A percentile compares a stretch with the other conserved stretches of the same genome.
These are phyloP conservation scores for Otis tarda DNA, from an alignment of 2,113 vertebrate genomes.

Conservation along the genomic window DNA sequence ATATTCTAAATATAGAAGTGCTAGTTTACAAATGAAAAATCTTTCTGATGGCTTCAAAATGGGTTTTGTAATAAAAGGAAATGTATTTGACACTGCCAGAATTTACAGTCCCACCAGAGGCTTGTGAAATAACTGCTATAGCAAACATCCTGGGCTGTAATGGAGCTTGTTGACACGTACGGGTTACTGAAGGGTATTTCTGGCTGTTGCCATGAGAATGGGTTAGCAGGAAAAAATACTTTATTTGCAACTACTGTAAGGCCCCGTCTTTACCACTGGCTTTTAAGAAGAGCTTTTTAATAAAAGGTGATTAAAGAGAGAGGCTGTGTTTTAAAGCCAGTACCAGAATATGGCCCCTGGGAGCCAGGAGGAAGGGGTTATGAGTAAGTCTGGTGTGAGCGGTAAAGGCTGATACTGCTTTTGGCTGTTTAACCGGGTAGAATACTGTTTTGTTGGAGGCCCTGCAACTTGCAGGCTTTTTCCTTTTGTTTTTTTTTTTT, in stretches of 20 bases:
- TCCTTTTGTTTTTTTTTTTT: too few relatives aligned
- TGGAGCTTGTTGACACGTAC: constrained; percentile 42
- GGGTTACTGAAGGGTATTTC: constrained; percentile 70
- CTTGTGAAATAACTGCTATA: constrained; percentile 75
- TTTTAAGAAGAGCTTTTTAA: not conserved
- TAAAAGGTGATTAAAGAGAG: not conserved
- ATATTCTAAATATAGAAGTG: constrained; percentile 75
- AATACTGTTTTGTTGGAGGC: not conserved
- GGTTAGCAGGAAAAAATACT: constrained; percentile 38
- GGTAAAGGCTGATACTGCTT: not conserved
- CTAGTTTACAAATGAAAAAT: constrained; percentile 69
- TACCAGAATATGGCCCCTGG: not conserved
- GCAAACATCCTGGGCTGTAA: constrained; percentile 63
- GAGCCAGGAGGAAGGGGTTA: not conserved
- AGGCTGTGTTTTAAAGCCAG: not conserved
- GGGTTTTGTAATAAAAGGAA: constrained; percentile 76
- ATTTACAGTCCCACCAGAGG: constrained; percentile 62
- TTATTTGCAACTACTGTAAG: not conserved
- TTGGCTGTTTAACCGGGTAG: not conserved
- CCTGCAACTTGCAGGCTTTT: not conserved
- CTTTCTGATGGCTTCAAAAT: constrained; percentile 67
- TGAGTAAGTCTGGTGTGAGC: not conserved
- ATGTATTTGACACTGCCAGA: constrained; percentile 64
- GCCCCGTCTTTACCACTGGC: not conserved
- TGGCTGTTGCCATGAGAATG: constrained; percentile 62